phyloP scores from a whole-genome alignment of 2,888 invertebrate genomes.

The Mantis religiosa region DNA sequence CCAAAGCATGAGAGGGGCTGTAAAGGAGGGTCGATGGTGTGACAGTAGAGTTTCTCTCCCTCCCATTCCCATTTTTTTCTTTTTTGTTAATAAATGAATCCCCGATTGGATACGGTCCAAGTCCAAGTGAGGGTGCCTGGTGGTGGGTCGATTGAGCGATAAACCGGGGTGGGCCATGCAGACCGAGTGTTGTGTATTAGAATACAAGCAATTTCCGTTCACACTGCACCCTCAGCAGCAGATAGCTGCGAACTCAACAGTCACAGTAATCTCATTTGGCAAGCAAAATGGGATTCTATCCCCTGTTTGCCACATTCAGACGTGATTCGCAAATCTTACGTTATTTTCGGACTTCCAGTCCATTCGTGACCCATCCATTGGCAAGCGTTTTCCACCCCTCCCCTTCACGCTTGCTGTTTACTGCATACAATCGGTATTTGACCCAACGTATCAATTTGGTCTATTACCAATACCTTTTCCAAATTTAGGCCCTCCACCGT shows the following conservation, averaged over 20 bases:
- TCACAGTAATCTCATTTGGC: not conserved
- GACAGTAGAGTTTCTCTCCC: not conserved
- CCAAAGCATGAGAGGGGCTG: too few species aligned
- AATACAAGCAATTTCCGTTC: slow-evolving; percentile 1
- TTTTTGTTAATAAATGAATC: slow-evolving; percentile 28
- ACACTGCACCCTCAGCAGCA: not conserved
- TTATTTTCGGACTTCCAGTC: not conserved
- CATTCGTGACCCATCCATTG: too few species aligned
- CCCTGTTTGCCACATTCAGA: not conserved
- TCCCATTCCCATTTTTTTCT: not conserved
- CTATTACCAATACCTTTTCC: too few species aligned
- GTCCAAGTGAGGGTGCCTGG: slow-evolving; percentile 5
- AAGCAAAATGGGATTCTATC: not conserved
- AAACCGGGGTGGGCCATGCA: not conserved
- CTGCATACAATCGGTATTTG: too few species aligned
- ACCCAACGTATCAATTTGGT: too few species aligned
- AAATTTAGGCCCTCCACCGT: too few species aligned
- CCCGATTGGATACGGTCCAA: slow-evolving; percentile 25
- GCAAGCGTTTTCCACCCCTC: too few species aligned
- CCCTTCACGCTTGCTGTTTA: too few species aligned
- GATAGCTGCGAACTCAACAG: too few species aligned
- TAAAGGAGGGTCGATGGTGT: not conserved
- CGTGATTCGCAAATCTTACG: not conserved
- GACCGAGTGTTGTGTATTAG: not conserved
- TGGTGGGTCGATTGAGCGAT: not conserved